phyloP scores from a whole-genome alignment of 1,140 invertebrate species.

The Oryzaephilus surinamensis region DNA sequence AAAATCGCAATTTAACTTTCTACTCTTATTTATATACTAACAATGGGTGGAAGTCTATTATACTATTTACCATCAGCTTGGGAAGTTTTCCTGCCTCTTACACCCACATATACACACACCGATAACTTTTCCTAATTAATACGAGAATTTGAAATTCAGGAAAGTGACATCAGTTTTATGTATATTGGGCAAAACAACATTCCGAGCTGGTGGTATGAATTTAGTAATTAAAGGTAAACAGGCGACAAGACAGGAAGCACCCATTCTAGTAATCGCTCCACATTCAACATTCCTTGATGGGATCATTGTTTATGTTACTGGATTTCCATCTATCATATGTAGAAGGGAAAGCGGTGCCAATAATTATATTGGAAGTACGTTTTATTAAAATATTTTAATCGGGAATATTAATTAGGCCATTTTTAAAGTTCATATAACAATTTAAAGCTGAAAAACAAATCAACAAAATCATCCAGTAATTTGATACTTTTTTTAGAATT shows the following conservation, averaged over 20 bases:
- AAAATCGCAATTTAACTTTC: too few species aligned
- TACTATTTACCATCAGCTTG: neutral
- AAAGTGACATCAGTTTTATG: slow-evolving; percentile 53
- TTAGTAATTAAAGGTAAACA: slow-evolving; percentile 65
- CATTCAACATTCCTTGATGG: slow-evolving; percentile 82
- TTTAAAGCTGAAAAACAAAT: neutral
- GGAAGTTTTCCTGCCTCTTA: neutral
- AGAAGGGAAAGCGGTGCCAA: slow-evolving; percentile 64
- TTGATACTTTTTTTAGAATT: slow-evolving; percentile 61
- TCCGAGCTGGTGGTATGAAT: slow-evolving; percentile 66
- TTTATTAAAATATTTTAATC: slow-evolving; percentile 16
- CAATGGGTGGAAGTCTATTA: too few species aligned
- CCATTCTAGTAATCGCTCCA: slow-evolving; percentile 74
- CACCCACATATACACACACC: neutral
- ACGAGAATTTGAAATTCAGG: slow-evolving; percentile 30
- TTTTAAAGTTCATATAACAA: neutral
- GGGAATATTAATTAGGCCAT: neutral
- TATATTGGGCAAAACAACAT: slow-evolving; percentile 58
- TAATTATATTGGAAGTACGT: slow-evolving; percentile 78
- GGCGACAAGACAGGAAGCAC: slow-evolving; percentile 60
- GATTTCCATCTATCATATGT: slow-evolving; percentile 69
- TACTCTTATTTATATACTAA: too few species aligned
- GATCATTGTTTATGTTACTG: slow-evolving; percentile 66
- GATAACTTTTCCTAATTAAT: slow-evolving; percentile 6
- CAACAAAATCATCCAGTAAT: neutral